These are phyloP conservation scores for Hartigia nigra DNA, from an alignment of 2,888 invertebrate species.

Conservation along the genomic window DNA sequence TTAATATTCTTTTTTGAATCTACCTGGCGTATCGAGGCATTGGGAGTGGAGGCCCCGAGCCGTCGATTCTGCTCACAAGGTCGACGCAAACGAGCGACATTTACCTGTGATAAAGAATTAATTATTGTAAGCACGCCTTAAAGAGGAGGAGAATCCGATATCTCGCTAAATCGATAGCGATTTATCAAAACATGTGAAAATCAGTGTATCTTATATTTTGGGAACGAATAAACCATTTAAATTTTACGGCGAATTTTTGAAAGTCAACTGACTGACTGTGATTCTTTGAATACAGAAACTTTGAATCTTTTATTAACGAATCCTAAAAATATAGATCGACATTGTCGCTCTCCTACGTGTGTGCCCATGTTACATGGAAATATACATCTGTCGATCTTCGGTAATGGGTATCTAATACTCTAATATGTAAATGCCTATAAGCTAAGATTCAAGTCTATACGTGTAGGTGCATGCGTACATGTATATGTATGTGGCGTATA, in stretches of 20 bases:
- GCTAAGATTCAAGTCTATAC: background rate
- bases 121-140: conserved; percentile 8
- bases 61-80: background rate
- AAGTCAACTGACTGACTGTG: background rate
- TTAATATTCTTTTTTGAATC: background rate
- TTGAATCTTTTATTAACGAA: background rate
- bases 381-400: background rate
- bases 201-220: conserved; percentile 9
- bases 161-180: background rate
- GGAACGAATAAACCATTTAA: conserved; percentile 40
- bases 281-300: background rate
- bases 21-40: background rate
- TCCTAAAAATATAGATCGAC: background rate
- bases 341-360: too few species aligned
- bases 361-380: background rate
- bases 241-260: conserved; percentile 27
- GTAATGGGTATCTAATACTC: background rate
- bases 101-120: conserved; percentile 12
- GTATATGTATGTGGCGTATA: conserved; percentile 16
- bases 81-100: conserved; percentile 5
- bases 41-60: background rate
- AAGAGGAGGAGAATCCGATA: background rate
- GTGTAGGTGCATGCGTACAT: background rate
- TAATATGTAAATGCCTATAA: background rate
- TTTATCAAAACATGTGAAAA: background rate